Base-by-base conservation (phyloP, 2,888 invertebrate genomes). In the Pachliopta kotzebuea region DNA sequence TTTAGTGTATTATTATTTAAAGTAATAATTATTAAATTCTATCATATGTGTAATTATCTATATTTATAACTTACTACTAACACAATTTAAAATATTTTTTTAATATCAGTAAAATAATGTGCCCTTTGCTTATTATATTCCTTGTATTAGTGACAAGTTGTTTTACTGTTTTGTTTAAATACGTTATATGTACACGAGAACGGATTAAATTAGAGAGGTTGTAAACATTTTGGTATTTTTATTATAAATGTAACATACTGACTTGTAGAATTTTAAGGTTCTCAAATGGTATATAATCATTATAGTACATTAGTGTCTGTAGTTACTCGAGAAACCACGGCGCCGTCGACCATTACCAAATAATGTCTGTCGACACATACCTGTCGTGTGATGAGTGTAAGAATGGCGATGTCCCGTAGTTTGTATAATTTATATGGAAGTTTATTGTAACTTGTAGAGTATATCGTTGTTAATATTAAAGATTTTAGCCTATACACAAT, bases 391-490 rank as follows among this genome's bases (percentile, higher is more conserved):
- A 67, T 59, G 62, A 42, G 50, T 62, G 62, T 31, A 62, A 62
- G 55, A 68, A 71, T 57, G 67, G 70, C 71, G 70, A 69, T 69
- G 75, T 75, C 74, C 72, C 71, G 74, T 79, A 76, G 76, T 71
- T 70, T 73, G 71, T 74, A 72, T 79, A 78, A 76, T 87, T 85
- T 86, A 81, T 85, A 86, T 83, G 80, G 73, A 84, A 78, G 83
- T 87, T 86, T 86, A 88, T 84, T 83, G 81, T 86, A 83, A 86
- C 79, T 72, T 84, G 88, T 90, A 90, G 88, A 90, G 83, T 90
- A 90, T 90, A 90, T 90, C 74, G 85, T 87, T 90, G 90, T 90
- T 90, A 90, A 89, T 87, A 88, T 85, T 90, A 90, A 89, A 90
- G 86, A 90, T 90, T 90, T 90, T 90, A 90, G 90, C 85, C 78